Evolutionary conservation across 2,113 vertebrate species (phyloP), one percentile per base, ranked within the genome.

Genomic region (Psephotus haematonotus): DNA sequence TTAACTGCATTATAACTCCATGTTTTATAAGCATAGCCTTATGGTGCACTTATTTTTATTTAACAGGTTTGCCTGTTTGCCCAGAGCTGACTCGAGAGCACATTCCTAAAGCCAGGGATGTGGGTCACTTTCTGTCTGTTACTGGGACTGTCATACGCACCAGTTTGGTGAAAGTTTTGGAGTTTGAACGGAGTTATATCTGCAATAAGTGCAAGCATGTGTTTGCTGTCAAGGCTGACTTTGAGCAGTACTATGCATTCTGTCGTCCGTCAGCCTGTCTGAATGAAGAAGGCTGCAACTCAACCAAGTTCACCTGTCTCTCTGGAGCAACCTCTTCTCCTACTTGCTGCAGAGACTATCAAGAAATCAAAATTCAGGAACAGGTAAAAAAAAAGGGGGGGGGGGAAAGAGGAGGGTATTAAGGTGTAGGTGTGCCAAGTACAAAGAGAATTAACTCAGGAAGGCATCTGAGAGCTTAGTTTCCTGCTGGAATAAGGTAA

Each of bases 311-410:
- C 96, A 98, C 92, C 8, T 99, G 99, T 94, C 98, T 99, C 46
- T 98, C 99, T 23, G 98, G 90, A 75, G 95, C 98, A 62, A 90
- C 98, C 20, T 98, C 98, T 57, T 97, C 97, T 86, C 98, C 98
- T 6, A 37, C 97, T 27, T 97, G 95, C 87, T 99, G 99, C 98
- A 98, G 98, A 81, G 99, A 99, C 98, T 99, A 99, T 92, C 99
- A 99, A 96, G 99, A 99, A 98, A 99, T 99, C 81, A 99, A 99
- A 97, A 99, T 99, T 88, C 99, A 99, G 77, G 99, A 99, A 88
- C 99, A 99, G 97, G 99, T 99, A 88, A 97, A 46, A 35, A 52
- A 63, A 70, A 37, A 92, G 12, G 9, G 20, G 11, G 11, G 19
- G 49, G 50, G 7, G 22, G 67, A 57, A 81, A 72, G 22, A 10